phyloP scores from a whole-genome alignment of 2,113 vertebrate species.

The Gymnocephalus cernua region DNA sequence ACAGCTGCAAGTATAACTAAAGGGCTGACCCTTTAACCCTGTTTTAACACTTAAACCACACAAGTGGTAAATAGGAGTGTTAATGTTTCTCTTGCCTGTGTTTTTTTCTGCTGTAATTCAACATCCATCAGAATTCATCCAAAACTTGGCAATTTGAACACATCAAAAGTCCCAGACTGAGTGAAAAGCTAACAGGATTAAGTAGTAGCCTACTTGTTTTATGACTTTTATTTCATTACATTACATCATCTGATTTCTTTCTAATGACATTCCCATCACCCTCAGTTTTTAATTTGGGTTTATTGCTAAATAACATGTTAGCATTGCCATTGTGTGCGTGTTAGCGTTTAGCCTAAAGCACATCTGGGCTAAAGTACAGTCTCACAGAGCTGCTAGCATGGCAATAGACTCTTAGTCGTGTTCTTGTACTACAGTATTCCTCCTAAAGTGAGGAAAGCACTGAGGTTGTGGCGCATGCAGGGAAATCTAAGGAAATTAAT shows the following conservation, averaged over 20 bases:
- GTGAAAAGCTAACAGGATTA: neutral
- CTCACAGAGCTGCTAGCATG: neutral
- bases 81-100: constrained; percentile 14
- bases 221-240: neutral
- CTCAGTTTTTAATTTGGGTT: neutral
- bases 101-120: constrained; percentile 33
- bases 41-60: neutral
- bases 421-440: neutral
- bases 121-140: neutral
- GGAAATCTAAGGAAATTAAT: constrained; percentile 20
- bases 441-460: neutral
- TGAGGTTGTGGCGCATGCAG: neutral
- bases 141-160: neutral
- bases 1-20: constrained; percentile 9
- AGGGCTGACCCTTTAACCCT: neutral
- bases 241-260: neutral
- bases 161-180: neutral
- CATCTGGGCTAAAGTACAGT: too few species aligned
- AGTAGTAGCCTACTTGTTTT: neutral
- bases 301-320: neutral
- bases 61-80: neutral
- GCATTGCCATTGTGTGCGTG: neutral
- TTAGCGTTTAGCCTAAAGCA: neutral
- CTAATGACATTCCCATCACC: neutral
- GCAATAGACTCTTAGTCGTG: neutral